phyloP scores from a whole-genome alignment of 2,888 invertebrate species.

The Drosophila lutescens region DNA sequence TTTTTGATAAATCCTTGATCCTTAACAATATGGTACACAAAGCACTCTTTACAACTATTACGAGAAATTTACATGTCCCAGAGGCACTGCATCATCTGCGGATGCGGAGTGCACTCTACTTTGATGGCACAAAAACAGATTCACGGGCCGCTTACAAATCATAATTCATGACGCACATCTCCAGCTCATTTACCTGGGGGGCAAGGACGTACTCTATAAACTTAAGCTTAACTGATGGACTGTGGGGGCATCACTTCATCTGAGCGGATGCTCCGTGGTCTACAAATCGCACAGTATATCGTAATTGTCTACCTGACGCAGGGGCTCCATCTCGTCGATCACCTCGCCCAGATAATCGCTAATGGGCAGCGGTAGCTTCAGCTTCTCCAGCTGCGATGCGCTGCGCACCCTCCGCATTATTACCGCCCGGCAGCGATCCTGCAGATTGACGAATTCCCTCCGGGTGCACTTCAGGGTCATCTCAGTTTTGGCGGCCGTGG shows the following conservation, averaged over 20 bases:
- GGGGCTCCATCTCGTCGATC: constrained; percentile 83
- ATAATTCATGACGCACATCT: constrained; percentile 55
- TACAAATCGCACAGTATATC: constrained; percentile 82
- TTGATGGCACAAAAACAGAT: constrained; percentile 62
- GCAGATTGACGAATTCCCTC: constrained; percentile 88
- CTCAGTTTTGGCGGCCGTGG: constrained; percentile 90
- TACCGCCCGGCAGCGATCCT: constrained; percentile 88
- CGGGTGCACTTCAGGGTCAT: constrained; percentile 87
- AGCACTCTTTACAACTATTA: constrained; percentile 22
- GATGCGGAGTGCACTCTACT: background rate
- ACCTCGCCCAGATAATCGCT: constrained; percentile 86
- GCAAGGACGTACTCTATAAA: constrained; percentile 39
- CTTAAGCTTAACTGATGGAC: constrained; percentile 11
- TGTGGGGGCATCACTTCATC: background rate
- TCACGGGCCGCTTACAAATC: constrained; percentile 60
- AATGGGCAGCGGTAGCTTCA: constrained; percentile 87
- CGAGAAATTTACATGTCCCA: constrained; percentile 41
- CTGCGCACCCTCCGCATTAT: constrained; percentile 86
- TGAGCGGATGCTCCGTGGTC: constrained; percentile 3
- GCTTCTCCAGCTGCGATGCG: constrained; percentile 85
- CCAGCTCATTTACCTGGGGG: constrained; percentile 52
- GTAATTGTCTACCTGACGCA: constrained; percentile 83
- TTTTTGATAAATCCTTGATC: background rate
- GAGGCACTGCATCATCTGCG: constrained; percentile 25
- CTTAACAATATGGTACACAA: constrained; percentile 28